These are phyloP conservation scores for Callosobruchus maculatus DNA, from an alignment of 2,888 invertebrate species.

Conservation along the genomic window DNA sequence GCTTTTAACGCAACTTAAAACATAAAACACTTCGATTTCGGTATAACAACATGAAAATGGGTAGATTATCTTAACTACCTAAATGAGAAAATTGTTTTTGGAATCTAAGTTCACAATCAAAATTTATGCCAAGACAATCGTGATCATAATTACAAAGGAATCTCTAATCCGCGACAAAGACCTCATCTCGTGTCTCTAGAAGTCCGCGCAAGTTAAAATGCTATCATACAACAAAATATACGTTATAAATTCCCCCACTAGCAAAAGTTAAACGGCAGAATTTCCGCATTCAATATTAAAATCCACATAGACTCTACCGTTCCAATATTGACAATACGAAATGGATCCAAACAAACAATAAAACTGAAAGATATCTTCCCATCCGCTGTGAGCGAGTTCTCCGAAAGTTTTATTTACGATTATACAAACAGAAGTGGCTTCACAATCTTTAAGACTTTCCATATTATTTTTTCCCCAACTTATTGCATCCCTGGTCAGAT, in stretches of 20 bases:
- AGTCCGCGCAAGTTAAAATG: too few relatives aligned
- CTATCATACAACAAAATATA: not conserved
- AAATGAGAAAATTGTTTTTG: too few relatives aligned
- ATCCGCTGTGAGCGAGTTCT: not conserved
- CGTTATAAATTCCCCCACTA: not conserved
- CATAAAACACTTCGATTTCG: too few relatives aligned
- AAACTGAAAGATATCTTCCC: not conserved
- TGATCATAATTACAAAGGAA: too few relatives aligned
- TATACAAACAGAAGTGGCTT: not conserved
- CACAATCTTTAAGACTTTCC: not conserved
- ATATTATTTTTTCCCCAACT: not conserved
- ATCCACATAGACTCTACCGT: not conserved
- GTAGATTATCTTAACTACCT: too few relatives aligned
- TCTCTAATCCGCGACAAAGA: too few relatives aligned
- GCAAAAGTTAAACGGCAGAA: not conserved
- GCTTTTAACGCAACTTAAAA: too few relatives aligned
- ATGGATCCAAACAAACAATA: not conserved
- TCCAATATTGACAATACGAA: not conserved
- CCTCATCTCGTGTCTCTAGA: too few relatives aligned
- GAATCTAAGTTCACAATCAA: too few relatives aligned
- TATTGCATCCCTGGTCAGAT: not conserved
- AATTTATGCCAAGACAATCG: too few relatives aligned
- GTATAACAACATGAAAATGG: too few relatives aligned
- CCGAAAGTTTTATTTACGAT: not conserved
- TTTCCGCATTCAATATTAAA: not conserved